Conservation (phyloP, 2,888 invertebrate species). For the Tethea ocularis region DNA sequence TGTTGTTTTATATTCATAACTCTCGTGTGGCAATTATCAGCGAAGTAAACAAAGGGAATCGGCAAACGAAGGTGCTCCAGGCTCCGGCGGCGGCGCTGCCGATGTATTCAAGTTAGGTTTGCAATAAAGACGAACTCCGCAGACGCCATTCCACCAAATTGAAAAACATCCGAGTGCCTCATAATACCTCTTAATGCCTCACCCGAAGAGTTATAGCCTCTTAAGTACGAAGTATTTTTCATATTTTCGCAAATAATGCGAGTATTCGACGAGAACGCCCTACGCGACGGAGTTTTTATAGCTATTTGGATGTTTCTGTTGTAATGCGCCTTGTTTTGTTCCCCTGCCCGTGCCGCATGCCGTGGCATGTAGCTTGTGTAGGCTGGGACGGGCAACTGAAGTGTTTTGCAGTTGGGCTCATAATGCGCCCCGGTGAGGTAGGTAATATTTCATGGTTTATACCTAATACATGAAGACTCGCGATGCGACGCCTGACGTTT, state of each 20-base stretch:
- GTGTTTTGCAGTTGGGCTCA: slow-evolving; percentile 28
- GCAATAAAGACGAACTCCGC: slow-evolving; percentile 58
- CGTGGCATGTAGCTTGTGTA: background rate
- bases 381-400: slow-evolving; percentile 9
- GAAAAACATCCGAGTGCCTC: slow-evolving; percentile 77
- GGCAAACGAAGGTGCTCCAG: slow-evolving; percentile 19
- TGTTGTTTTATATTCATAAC: background rate
- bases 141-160: slow-evolving; percentile 74
- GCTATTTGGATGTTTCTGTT: slow-evolving; percentile 15
- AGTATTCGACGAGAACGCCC: slow-evolving; percentile 47
- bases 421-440: slow-evolving; percentile 40
- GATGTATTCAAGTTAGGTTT: slow-evolving; percentile 42
- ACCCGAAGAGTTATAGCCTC: slow-evolving; percentile 67
- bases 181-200: slow-evolving; percentile 76
- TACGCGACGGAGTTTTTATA: slow-evolving; percentile 32
- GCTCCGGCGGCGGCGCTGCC: slow-evolving; percentile 27
- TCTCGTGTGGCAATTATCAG: slow-evolving; percentile 2
- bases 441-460: slow-evolving; percentile 62
- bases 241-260: slow-evolving; percentile 74
- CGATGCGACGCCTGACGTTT: slow-evolving; percentile 50
- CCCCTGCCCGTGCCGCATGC: background rate
- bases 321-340: slow-evolving; percentile 16
- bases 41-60: slow-evolving; percentile 15
- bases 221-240: slow-evolving; percentile 72
- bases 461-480: slow-evolving; percentile 53